Evolutionary conservation across 2,888 invertebrate genomes (phyloP).

Genomic region (Druceiella hillmani): DNA sequence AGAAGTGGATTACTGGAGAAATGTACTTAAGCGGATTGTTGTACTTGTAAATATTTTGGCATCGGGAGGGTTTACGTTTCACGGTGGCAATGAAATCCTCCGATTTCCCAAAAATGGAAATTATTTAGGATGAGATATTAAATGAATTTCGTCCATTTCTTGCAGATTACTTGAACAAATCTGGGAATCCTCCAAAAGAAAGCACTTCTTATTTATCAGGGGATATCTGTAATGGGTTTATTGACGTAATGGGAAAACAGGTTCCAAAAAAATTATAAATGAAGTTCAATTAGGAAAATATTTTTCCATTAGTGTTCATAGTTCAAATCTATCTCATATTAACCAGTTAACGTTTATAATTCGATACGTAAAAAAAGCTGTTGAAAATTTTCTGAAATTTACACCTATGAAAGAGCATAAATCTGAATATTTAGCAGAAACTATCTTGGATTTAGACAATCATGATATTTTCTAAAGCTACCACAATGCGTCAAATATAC

Average conservation of each 20-base stretch:
- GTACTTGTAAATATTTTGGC: too few species aligned
- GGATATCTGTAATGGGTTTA: constrained; percentile 25
- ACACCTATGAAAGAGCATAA: constrained; percentile 24
- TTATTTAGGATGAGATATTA: too few species aligned
- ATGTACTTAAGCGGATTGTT: too few species aligned
- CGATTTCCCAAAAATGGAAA: too few species aligned
- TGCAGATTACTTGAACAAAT: too few species aligned
- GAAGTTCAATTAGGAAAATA: constrained; percentile 24
- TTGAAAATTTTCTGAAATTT: constrained; percentile 26
- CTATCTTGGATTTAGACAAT: too few species aligned
- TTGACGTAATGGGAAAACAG: constrained; percentile 23
- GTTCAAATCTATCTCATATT: constrained; percentile 24
- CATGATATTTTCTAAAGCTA: constrained; percentile 23
- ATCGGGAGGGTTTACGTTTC: too few species aligned
- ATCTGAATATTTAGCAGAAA: constrained; percentile 21
- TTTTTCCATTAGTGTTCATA: constrained; percentile 22
- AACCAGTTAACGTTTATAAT: constrained; percentile 26
- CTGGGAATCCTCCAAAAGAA: too few species aligned
- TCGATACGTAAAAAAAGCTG: constrained; percentile 22
- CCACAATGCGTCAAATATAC: constrained; percentile 27
- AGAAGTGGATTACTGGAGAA: too few species aligned
- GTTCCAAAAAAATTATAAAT: constrained; percentile 19
- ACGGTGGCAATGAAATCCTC: too few species aligned
- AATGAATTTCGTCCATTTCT: too few species aligned
- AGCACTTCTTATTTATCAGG: constrained; percentile 26